Evolutionary conservation across 1,140 invertebrate species (phyloP).

Genomic region (Drosophila sechellia): DNA sequence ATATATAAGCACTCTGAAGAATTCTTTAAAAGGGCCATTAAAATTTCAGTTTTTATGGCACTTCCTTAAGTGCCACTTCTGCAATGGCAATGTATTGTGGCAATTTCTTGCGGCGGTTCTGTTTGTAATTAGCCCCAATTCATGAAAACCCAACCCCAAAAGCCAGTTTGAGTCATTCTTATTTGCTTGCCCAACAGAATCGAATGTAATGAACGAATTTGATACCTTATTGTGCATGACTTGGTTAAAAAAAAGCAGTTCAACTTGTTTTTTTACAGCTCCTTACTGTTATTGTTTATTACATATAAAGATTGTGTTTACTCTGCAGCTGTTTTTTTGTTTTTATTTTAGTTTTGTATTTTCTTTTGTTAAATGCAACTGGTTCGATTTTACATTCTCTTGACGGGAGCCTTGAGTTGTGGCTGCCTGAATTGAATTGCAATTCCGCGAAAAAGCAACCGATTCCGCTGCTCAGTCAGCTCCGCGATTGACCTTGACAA

Average conservation of each 20-base stretch:
- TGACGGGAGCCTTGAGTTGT: conserved; percentile 58
- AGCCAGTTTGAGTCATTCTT: conserved; percentile 35
- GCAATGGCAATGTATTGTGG: neutral
- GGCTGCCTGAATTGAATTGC: conserved; percentile 56
- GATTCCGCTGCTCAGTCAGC: conserved; percentile 13
- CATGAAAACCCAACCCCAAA: conserved; percentile 36
- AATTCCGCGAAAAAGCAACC: conserved; percentile 60
- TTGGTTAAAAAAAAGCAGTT: conserved; percentile 49
- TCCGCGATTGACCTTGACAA: conserved; percentile 47
- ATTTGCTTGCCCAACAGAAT: conserved; percentile 20
- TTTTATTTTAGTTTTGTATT: conserved; percentile 36
- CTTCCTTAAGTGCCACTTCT: conserved; percentile 10
- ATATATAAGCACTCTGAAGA: conserved; percentile 2
- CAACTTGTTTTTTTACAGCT: conserved; percentile 59
- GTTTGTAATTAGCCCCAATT: conserved; percentile 40
- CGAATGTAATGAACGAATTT: conserved; percentile 27
- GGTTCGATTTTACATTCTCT: conserved; percentile 75
- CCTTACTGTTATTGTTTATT: conserved; percentile 63
- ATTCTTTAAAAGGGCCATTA: conserved; percentile 4
- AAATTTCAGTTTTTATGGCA: neutral
- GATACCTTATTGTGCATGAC: conserved; percentile 17
- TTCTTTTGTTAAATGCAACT: conserved; percentile 48
- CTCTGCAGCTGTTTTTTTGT: conserved; percentile 19
- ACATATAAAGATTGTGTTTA: conserved; percentile 61
- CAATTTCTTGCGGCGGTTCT: conserved; percentile 21